Evolutionary conservation across 2,113 vertebrate genomes (phyloP).

Genomic region (Oplegnathus fasciatus): DNA sequence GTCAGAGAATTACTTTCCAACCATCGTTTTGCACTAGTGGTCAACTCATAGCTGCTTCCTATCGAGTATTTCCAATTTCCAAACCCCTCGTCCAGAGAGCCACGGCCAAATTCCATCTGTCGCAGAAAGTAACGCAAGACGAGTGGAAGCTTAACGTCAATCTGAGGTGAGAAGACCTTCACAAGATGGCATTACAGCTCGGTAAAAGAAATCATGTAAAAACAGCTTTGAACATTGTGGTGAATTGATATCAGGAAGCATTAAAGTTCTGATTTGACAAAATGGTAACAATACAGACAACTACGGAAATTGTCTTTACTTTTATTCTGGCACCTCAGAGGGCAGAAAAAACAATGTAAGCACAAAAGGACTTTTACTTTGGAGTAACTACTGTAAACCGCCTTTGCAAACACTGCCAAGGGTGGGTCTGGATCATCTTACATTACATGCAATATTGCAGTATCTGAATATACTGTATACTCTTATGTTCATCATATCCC

Average conservation of each 20-base stretch:
- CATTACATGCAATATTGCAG: background rate
- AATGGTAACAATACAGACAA: background rate
- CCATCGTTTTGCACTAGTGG: background rate
- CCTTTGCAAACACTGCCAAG: background rate
- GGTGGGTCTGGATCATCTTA: background rate
- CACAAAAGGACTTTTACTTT: background rate
- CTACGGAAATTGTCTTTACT: background rate
- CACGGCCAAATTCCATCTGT: background rate
- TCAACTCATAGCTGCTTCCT: conserved; percentile 14
- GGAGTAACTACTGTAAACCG: background rate
- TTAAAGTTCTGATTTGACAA: background rate
- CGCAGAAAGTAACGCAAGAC: background rate
- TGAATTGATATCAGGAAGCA: background rate
- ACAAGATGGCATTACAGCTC: background rate
- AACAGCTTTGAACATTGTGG: background rate
- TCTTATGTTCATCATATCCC: background rate
- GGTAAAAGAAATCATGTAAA: background rate
- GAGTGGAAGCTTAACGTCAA: background rate
- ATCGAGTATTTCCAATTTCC: background rate
- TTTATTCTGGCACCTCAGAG: background rate
- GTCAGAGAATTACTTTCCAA: conserved; percentile 18
- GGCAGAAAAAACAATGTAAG: background rate
- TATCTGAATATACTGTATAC: background rate
- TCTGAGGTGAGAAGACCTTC: background rate
- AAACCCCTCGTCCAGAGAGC: conserved; percentile 3